Conservation (phyloP, 1,140 invertebrate species). For the Drosophila lacteicornis region DNA sequence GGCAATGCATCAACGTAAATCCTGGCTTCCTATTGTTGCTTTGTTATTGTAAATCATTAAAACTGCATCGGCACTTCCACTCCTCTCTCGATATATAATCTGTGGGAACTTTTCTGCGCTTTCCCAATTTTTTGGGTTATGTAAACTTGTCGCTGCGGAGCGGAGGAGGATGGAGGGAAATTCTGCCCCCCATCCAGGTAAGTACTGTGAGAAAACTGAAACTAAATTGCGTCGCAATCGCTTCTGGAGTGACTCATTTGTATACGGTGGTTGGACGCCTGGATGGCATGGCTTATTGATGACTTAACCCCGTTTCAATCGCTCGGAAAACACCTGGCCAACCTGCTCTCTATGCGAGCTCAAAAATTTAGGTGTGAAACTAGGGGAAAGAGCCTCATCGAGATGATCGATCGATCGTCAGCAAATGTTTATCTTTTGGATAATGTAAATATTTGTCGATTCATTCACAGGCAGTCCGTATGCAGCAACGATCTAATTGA, state of each 20-base stretch:
- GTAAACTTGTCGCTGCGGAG: conserved; percentile 58
- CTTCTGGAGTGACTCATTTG: conserved; percentile 71
- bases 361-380: conserved; percentile 68
- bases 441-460: conserved; percentile 57
- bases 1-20: conserved; percentile 68
- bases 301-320: conserved; percentile 76
- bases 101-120: conserved; percentile 78
- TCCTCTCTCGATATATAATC: conserved; percentile 11
- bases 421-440: conserved; percentile 48
- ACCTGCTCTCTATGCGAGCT: conserved; percentile 54
- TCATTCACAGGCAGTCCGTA: conserved; percentile 10
- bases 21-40: conserved; percentile 57
- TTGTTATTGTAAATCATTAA: conserved; percentile 83
- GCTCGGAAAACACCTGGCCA: conserved; percentile 62
- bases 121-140: conserved; percentile 64
- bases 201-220: conserved; percentile 74
- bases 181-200: conserved; percentile 45
- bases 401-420: conserved; percentile 64
- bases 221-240: conserved; percentile 56
- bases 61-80: conserved; percentile 55
- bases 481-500: conserved; percentile 50
- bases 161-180: conserved; percentile 21
- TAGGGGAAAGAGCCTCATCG: conserved; percentile 39
- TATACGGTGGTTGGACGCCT: conserved; percentile 35
- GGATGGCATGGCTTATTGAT: conserved; percentile 69